Percentiles rank a stretch among this genome's conserved stretches.
phyloP scores from a whole-genome alignment of 2,113 vertebrate genomes.

The Harpagus bidentatus region DNA sequence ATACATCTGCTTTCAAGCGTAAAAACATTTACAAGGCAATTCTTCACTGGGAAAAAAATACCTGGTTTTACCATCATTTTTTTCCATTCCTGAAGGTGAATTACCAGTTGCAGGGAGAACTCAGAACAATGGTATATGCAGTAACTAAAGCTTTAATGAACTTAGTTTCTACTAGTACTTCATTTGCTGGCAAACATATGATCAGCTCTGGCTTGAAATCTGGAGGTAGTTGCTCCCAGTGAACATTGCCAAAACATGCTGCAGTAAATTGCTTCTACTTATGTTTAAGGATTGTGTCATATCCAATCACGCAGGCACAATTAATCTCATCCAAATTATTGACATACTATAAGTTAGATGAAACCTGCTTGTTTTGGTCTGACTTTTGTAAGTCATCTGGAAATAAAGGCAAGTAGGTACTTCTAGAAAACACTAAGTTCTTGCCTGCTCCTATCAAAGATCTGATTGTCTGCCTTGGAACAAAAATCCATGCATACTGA shows the following conservation, averaged over 20 bases:
- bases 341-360: background rate
- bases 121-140: background rate
- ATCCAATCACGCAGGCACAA: background rate
- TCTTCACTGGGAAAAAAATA: background rate
- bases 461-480: background rate
- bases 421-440: background rate
- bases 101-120: background rate
- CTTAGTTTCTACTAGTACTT: background rate
- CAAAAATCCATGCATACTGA: background rate
- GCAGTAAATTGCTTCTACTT: background rate
- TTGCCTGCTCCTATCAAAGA: background rate
- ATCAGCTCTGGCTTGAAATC: background rate
- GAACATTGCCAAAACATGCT: background rate
- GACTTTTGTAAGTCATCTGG: background rate
- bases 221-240: background rate
- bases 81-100: background rate
- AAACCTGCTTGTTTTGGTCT: background rate
- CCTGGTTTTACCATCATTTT: background rate
- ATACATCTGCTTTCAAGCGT: background rate
- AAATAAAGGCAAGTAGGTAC: background rate
- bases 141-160: background rate
- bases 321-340: background rate
- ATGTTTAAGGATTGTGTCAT: background rate
- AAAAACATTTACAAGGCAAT: background rate
- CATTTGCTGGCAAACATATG: background rate